Evolutionary conservation across 2,888 invertebrate species (phyloP).

Genomic region (Platerodrilus igneus): DNA sequence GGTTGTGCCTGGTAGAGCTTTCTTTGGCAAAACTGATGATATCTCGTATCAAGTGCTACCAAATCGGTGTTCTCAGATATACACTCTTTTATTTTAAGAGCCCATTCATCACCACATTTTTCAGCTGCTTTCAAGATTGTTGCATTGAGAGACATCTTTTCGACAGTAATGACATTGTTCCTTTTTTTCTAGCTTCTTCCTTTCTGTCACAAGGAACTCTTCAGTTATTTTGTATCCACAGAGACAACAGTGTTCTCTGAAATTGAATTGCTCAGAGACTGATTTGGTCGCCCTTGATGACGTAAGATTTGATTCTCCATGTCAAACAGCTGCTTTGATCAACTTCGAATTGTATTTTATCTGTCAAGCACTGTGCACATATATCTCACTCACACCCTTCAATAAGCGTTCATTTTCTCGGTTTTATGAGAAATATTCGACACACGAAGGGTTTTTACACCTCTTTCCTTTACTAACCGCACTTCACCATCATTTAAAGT

Average conservation of each 20-base stretch:
- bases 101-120: conserved; percentile 12
- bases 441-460: too few relatives aligned
- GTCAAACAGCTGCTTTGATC: conserved; percentile 9
- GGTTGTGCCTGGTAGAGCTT: conserved; percentile 3
- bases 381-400: conserved; percentile 6
- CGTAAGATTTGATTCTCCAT: conserved; percentile 5
- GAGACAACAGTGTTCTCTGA: conserved; percentile 9
- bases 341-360: conserved; percentile 7
- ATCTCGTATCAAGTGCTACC: conserved; percentile 13
- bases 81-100: conserved; percentile 9
- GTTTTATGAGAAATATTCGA: too few relatives aligned
- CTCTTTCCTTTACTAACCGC: background rate
- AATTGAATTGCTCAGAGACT: conserved; percentile 9
- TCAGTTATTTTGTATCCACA: conserved; percentile 13
- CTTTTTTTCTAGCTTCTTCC: conserved; percentile 7
- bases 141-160: conserved; percentile 6
- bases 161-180: conserved; percentile 13
- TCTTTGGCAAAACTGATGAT: conserved; percentile 12
- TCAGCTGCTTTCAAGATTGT: conserved; percentile 10
- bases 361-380: conserved; percentile 6
- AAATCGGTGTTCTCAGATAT: conserved; percentile 9
- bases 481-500: conserved; percentile 8
- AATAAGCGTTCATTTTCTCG: conserved; percentile 3
- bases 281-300: conserved; percentile 4
- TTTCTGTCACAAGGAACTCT: conserved; percentile 9